Percentiles rank a stretch among this genome's conserved stretches.
Conservation (phyloP, 2,113 vertebrate genomes). For the Campylomormyrus numenius region DNA sequence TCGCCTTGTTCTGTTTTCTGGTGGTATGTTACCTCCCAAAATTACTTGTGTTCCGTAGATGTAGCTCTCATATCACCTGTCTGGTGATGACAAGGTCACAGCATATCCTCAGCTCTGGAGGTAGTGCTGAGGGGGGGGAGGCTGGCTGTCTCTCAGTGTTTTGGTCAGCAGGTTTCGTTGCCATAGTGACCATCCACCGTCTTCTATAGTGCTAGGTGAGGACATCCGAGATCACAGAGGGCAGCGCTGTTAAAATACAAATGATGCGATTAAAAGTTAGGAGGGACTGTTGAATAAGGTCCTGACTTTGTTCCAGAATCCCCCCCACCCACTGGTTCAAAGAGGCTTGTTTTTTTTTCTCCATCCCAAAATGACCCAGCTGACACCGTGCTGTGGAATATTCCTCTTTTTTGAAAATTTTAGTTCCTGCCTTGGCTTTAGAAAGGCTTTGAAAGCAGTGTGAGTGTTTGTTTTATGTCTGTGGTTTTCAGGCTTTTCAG, state of each 20-base stretch:
- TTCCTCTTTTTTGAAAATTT: conserved; percentile 36
- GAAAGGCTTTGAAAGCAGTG: conserved; percentile 29
- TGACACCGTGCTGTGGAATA: conserved; percentile 37
- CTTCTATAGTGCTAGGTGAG: background rate
- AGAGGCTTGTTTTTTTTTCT: conserved; percentile 9
- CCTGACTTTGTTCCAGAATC: conserved; percentile 16
- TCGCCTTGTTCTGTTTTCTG: background rate
- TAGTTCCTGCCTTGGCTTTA: conserved; percentile 40
- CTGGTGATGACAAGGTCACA: background rate
- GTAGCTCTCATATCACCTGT: background rate
- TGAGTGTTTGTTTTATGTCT: conserved; percentile 22
- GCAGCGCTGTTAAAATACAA: background rate
- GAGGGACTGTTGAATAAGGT: background rate
- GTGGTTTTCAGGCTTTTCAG: background rate
- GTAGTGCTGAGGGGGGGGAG: background rate
- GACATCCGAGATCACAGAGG: background rate
- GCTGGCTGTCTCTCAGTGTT: background rate
- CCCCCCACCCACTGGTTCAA: conserved; percentile 17
- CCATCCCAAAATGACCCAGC: conserved; percentile 8
- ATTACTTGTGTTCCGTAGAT: background rate
- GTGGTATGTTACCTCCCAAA: background rate
- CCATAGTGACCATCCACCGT: background rate
- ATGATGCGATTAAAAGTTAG: background rate
- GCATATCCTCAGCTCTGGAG: background rate
- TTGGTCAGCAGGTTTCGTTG: background rate